phyloP scores from a whole-genome alignment of 2,888 invertebrate species.

The Polydrusus pterygomalis region DNA sequence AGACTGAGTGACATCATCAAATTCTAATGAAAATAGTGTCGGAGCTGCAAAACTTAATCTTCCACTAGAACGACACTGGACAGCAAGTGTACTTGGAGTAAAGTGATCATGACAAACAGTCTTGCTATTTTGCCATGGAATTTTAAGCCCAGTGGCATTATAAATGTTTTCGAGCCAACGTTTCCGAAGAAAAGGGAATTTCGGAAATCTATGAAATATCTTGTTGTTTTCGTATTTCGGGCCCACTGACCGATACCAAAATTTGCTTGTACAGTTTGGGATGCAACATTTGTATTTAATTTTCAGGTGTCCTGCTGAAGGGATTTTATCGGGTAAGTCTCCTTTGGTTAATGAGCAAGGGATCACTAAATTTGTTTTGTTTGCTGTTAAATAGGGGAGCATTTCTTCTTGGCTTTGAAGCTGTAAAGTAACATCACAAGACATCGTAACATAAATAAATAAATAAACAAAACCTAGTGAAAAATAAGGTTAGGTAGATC shows the following conservation, averaged over 20 bases:
- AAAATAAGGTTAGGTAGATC: no score
- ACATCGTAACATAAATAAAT: no score
- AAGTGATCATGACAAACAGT: slow-evolving; percentile 5
- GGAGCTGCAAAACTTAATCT: neutral
- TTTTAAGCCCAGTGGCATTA: neutral
- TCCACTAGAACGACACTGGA: neutral
- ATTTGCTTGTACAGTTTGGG: slow-evolving; percentile 5
- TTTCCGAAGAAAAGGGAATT: neutral
- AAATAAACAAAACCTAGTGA: no score
- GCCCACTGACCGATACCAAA: neutral
- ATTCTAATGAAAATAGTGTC: neutral
- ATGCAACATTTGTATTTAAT: slow-evolving; percentile 5
- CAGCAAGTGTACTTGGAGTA: neutral
- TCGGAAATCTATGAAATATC: neutral
- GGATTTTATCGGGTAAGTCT: no score
- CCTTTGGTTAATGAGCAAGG: no score
- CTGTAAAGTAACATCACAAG: no score
- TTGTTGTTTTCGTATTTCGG: slow-evolving; percentile 2
- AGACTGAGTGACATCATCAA: neutral
- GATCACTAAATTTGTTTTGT: neutral
- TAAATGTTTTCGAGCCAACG: neutral
- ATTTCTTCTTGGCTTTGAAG: neutral
- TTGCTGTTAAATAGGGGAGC: neutral
- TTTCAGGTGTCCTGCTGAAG: neutral
- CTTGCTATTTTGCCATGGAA: slow-evolving; percentile 6